A percentile compares a stretch with the other conserved stretches of the same genome.
Evolutionary conservation across 1,140 invertebrate species (phyloP).

Genomic region (Macrobrachium nipponense): DNA sequence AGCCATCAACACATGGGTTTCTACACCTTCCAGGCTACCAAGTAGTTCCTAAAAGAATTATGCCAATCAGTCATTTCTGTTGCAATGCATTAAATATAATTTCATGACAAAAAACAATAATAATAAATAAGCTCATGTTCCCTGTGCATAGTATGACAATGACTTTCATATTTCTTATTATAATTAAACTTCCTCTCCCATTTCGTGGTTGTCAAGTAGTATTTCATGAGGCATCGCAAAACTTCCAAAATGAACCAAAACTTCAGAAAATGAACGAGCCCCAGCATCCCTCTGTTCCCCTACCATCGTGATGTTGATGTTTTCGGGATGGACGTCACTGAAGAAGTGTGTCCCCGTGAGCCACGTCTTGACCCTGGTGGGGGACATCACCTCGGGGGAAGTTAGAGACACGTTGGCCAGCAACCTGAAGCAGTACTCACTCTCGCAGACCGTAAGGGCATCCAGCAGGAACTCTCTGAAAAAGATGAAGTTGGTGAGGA

Average conservation of each 20-base stretch:
- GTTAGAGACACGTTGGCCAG: neutral
- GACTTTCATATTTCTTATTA: too few relatives aligned
- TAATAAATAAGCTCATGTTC: too few relatives aligned
- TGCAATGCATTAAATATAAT: too few relatives aligned
- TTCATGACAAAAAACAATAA: too few relatives aligned
- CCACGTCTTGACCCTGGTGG: neutral
- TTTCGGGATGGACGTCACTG: neutral
- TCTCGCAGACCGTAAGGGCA: neutral
- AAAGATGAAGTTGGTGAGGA: neutral
- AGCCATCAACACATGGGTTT: neutral
- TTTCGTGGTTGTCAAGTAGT: too few relatives aligned
- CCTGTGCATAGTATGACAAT: too few relatives aligned
- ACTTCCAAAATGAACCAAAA: too few relatives aligned
- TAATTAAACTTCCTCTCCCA: too few relatives aligned
- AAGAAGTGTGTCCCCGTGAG: neutral
- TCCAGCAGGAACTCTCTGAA: slow-evolving; percentile 9
- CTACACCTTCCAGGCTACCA: neutral
- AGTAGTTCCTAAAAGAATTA: neutral
- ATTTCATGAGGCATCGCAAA: too few relatives aligned
- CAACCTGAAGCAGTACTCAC: neutral
- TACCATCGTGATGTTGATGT: neutral
- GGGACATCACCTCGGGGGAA: neutral
- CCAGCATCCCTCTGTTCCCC: neutral
- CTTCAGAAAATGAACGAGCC: neutral
- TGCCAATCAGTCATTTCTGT: neutral